Base-by-base conservation (phyloP, 2,113 vertebrate species). In the Proteles cristata region DNA sequence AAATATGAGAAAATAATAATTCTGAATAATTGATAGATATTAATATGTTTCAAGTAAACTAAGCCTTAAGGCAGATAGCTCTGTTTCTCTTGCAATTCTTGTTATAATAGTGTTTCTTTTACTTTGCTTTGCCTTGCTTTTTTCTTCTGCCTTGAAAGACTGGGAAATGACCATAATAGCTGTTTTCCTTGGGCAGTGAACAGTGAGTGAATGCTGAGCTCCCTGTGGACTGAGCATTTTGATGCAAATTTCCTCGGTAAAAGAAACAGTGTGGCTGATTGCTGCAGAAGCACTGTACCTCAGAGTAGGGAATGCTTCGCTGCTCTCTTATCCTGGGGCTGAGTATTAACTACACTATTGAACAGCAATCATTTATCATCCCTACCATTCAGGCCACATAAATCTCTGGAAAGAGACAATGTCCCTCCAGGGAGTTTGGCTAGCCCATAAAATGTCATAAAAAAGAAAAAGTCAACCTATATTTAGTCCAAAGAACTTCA, bases 321-420 rank as follows among this genome's bases (percentile, higher is more conserved):
- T 98, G 98, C 97, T 96, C 87, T 97, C 88, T 93, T 97, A 90
- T 97, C 97, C 94, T 19, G 85, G 94, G 98, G 97, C 97, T 98
- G 96, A 98, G 94, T 93, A 98, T 98, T 98, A 98, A 98, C 97
- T 97, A 98, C 98, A 96, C 97, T 97, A 96, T 86, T 97, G 97
- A 98, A 97, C 96, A 98, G 97, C 94, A 96, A 98, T 98, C 96
- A 96, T 97, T 98, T 97, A 97, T 98, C 98, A 95, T 97, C 77
- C 95, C 93, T 93, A 87, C 97, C 93, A 96, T 97, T 98, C 97
- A 96, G 96, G 97, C 96, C 90, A 76, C 96, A 98, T 97, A 97
- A 98, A 98, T 98, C 98, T 99, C 81, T 58, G 83, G 94, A 97
- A 98, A 98, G 97, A 98, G 97, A 98, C 97, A 95, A 94, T 96